Percentiles rank a stretch among this genome's conserved stretches.
These are phyloP conservation scores for Adineta ricciae DNA, from an alignment of 2,888 invertebrate genomes.

Conservation along the genomic window DNA sequence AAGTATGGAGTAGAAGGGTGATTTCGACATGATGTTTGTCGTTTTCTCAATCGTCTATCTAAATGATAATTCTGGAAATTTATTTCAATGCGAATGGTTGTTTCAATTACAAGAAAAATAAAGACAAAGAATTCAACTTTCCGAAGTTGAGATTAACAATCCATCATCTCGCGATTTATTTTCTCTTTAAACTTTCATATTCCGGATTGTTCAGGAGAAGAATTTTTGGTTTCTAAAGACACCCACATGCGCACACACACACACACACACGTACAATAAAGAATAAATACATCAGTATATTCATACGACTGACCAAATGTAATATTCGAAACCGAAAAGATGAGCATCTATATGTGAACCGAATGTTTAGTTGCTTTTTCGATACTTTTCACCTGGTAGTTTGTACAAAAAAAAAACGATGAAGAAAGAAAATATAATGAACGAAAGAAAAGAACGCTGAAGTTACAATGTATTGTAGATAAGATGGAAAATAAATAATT, in stretches of 20 bases:
- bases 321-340: not conserved
- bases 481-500: not conserved
- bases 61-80: not conserved
- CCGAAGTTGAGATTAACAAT: not conserved
- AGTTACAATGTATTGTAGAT: not conserved
- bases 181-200: not conserved
- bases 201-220: not conserved
- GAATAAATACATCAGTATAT: not conserved
- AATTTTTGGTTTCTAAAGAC: not conserved
- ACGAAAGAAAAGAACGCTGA: not conserved
- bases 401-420: not conserved
- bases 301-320: not conserved
- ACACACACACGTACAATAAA: not conserved
- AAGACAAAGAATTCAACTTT: not conserved
- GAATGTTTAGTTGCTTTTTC: not conserved
- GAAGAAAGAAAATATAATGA: not conserved
- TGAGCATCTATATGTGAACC: not conserved
- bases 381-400: not conserved
- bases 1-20: conserved; percentile 54
- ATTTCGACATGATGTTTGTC: not conserved
- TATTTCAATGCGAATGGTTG: not conserved
- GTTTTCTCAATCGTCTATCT: not conserved
- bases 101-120: not conserved
- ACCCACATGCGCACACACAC: not conserved
- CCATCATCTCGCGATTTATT: not conserved